phyloP scores from a whole-genome alignment of 1,140 invertebrate genomes.

The Drosophila nasuta region DNA sequence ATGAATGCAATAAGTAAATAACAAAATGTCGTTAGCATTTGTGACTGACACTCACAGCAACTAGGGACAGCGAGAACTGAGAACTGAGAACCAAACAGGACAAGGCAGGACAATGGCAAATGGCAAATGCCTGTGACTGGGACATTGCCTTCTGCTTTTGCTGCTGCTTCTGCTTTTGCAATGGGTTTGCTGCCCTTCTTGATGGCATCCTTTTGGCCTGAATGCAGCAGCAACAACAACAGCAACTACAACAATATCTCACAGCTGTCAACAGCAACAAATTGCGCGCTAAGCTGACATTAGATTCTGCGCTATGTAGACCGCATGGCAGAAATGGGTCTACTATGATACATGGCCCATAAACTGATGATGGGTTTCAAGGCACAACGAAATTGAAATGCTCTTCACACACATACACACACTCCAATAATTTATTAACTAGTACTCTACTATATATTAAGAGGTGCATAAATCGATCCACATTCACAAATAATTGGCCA shows the following conservation, averaged over 20 bases:
- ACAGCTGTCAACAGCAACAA: constrained; percentile 79
- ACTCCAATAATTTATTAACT: constrained; percentile 1
- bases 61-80: constrained; percentile 27
- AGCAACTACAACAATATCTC: constrained; percentile 67
- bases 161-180: constrained; percentile 7
- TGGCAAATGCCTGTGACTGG: constrained; percentile 46
- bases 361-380: constrained; percentile 14
- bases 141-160: constrained; percentile 3
- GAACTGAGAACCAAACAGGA: constrained; percentile 25
- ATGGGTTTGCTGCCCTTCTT: constrained; percentile 41
- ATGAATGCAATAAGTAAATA: constrained; percentile 84
- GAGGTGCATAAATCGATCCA: neutral
- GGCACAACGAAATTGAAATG: constrained; percentile 27
- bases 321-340: constrained; percentile 55
- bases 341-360: constrained; percentile 47
- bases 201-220: constrained; percentile 30
- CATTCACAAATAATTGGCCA: neutral
- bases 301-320: constrained; percentile 67
- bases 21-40: constrained; percentile 84
- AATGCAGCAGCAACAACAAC: constrained; percentile 48
- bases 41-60: constrained; percentile 68
- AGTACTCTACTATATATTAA: too few relatives aligned
- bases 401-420: neutral
- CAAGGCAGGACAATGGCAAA: constrained; percentile 47
- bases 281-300: constrained; percentile 80